Conservation (phyloP, 2,888 invertebrate genomes). For the Orthonychiurus folsomi region DNA sequence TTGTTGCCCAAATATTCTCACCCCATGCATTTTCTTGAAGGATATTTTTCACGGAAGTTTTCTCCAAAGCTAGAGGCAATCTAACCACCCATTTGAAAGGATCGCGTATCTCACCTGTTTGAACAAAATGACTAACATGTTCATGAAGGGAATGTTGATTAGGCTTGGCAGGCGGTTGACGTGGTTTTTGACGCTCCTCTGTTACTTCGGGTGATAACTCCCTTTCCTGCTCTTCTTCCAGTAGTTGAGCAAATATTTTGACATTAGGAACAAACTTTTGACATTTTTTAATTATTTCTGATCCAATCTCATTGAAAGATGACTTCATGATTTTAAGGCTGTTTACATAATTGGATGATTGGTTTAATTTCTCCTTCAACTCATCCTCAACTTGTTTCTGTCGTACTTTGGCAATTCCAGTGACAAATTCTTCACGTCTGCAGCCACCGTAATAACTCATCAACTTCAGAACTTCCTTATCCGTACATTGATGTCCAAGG, state of each 20-base stretch:
- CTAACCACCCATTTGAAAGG: slow-evolving; percentile 10
- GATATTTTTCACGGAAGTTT: slow-evolving; percentile 11
- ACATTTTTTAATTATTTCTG: slow-evolving; percentile 10
- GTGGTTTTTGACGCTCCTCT: slow-evolving; percentile 17
- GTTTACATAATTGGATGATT: too few species aligned
- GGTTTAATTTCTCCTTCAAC: too few species aligned
- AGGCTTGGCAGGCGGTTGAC: slow-evolving; percentile 12
- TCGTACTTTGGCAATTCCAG: slow-evolving; percentile 14
- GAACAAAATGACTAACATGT: slow-evolving; percentile 10
- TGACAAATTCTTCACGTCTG: slow-evolving; percentile 5
- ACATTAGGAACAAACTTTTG: slow-evolving; percentile 14
- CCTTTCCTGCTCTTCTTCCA: slow-evolving; percentile 31
- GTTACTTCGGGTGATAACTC: slow-evolving; percentile 27
- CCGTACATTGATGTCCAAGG: too few species aligned
- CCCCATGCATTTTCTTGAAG: slow-evolving; percentile 6
- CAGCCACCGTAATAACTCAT: slow-evolving; percentile 20
- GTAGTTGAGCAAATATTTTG: slow-evolving; percentile 5
- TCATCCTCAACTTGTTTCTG: slow-evolving; percentile 15
- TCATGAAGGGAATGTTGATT: slow-evolving; percentile 2
- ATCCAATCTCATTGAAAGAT: too few species aligned
- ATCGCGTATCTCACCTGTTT: slow-evolving; percentile 4
- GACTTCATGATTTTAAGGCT: too few species aligned
- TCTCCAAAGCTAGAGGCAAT: slow-evolving; percentile 14
- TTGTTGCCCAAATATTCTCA: slow-evolving; percentile 10
- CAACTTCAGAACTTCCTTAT: slow-evolving; percentile 17